These are phyloP conservation scores for Hestina assimilis DNA, from an alignment of 1,140 invertebrate genomes.

Conservation along the genomic window DNA sequence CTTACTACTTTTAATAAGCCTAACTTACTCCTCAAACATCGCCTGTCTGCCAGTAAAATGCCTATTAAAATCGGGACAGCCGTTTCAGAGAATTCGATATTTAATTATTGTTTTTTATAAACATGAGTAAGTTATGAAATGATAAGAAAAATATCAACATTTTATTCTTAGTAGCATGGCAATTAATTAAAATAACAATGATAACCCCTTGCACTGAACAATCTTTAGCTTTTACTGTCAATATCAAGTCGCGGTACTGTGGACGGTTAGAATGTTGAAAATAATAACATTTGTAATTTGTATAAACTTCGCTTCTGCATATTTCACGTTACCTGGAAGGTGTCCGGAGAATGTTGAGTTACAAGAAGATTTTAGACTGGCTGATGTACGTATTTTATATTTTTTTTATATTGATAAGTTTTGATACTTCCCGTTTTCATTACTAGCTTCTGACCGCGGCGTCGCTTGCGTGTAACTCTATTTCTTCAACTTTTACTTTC, in stretches of 20 bases:
- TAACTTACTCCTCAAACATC: too few relatives aligned
- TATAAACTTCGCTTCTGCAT: conserved; percentile 40
- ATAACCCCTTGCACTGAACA: background rate
- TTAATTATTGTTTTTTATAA: too few relatives aligned
- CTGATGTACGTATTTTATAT: conserved; percentile 46
- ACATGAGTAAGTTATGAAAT: background rate
- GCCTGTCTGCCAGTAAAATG: too few relatives aligned
- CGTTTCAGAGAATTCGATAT: too few relatives aligned
- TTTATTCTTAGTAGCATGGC: conserved; percentile 1
- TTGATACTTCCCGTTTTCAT: background rate
- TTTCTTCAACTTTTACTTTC: too few relatives aligned
- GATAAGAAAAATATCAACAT: background rate
- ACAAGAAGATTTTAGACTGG: conserved; percentile 52
- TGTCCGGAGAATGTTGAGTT: conserved; percentile 58
- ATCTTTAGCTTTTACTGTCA: background rate
- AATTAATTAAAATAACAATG: background rate
- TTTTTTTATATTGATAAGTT: background rate
- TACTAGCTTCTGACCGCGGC: background rate
- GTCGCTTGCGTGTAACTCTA: too few relatives aligned
- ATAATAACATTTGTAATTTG: conserved; percentile 23
- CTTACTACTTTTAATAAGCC: background rate
- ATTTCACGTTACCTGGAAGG: conserved; percentile 57
- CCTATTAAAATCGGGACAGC: too few relatives aligned
- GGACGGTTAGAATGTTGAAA: conserved; percentile 17
- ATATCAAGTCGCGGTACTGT: background rate